phyloP scores from a whole-genome alignment of 2,797 vertebrate genomes.

The Hozukius guyotensis region DNA sequence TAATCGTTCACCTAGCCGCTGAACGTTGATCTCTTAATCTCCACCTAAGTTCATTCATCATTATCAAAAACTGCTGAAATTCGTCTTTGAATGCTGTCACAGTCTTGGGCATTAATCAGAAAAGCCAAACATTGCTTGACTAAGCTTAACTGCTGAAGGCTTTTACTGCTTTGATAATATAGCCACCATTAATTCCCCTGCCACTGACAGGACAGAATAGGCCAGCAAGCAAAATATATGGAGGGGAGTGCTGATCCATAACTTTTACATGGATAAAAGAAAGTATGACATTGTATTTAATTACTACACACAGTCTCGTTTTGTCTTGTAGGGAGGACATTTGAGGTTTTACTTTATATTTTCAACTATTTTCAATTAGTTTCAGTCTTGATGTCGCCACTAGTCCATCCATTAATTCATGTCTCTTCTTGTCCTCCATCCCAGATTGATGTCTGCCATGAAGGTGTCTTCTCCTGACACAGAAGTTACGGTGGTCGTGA shows the following conservation, averaged over 20 bases:
- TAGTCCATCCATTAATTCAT: background rate
- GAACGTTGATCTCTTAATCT: constrained; percentile 18
- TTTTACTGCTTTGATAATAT: constrained; percentile 61
- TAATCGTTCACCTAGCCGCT: background rate
- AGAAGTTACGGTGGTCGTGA: constrained; percentile 55
- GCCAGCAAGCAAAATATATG: constrained; percentile 60
- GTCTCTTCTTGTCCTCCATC: background rate
- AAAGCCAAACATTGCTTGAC: constrained; percentile 63
- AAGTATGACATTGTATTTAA: constrained; percentile 48
- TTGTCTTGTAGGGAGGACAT: background rate
- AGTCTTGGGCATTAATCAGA: constrained; percentile 60
- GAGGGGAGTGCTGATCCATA: constrained; percentile 52
- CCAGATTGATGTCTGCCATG: constrained; percentile 68
- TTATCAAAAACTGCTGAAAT: constrained; percentile 53
- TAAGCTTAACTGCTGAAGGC: constrained; percentile 63
- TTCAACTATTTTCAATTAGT: background rate
- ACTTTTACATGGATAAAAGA: constrained; percentile 53
- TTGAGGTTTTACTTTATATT: background rate
- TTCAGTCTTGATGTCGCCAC: background rate
- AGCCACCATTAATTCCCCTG: constrained; percentile 61
- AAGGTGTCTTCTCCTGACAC: constrained; percentile 54
- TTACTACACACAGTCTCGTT: constrained; percentile 10
- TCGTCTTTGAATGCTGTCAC: constrained; percentile 36
- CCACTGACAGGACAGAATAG: constrained; percentile 52
- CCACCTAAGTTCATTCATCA: constrained; percentile 25